phyloP scores from a whole-genome alignment of 2,113 vertebrate genomes.

The Tiliqua scincoides region DNA sequence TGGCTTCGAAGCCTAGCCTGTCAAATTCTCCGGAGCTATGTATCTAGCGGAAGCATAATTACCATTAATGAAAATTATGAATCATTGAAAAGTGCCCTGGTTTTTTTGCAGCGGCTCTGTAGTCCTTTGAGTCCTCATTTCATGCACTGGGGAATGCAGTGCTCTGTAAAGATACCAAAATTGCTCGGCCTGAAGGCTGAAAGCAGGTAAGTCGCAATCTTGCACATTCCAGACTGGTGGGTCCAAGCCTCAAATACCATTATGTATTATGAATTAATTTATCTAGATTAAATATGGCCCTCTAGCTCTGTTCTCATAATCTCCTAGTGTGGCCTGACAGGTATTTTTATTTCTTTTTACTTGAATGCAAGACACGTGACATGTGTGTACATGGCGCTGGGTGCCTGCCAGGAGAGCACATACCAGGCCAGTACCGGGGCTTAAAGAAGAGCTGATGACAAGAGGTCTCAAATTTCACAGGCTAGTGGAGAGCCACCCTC shows the following conservation, averaged over 20 bases:
- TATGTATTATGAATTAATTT: not conserved
- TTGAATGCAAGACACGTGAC: no score
- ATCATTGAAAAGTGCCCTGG: not conserved
- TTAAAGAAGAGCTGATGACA: no score
- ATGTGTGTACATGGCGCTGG: no score
- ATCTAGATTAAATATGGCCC: not conserved
- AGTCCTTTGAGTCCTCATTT: conserved; percentile 5
- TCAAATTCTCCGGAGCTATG: accelerated
- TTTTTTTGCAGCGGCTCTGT: accelerated
- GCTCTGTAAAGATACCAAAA: not conserved
- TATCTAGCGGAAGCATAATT: conserved; percentile 13
- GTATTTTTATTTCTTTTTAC: no score
- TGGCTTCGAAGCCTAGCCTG: not conserved
- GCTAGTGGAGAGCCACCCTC: no score
- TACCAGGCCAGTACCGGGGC: no score
- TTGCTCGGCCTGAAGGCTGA: not conserved
- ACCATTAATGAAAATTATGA: not conserved
- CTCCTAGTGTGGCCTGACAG: not conserved
- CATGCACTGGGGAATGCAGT: not conserved
- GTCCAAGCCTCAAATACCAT: not conserved
- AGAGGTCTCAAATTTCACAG: no score
- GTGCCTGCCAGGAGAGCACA: no score
- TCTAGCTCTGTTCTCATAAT: not conserved
- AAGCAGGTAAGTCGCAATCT: not conserved
- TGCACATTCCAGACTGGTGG: not conserved